These are phyloP conservation scores for Drosophila persimilis DNA, from an alignment of 1,140 invertebrate genomes.

Conservation along the genomic window DNA sequence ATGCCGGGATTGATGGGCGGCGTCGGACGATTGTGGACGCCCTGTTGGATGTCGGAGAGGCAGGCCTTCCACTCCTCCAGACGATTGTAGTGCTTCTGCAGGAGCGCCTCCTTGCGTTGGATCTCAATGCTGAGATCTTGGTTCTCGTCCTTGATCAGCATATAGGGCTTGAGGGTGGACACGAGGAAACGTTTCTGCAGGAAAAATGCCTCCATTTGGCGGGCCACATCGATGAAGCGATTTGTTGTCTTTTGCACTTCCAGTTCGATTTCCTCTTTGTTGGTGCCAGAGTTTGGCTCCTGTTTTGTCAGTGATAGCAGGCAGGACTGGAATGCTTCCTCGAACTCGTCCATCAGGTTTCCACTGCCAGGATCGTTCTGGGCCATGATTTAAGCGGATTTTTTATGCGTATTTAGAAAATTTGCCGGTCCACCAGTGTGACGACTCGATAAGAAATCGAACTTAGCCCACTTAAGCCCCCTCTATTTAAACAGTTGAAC, in stretches of 20 bases:
- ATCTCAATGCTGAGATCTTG: conserved; percentile 92
- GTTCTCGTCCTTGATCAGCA: conserved; percentile 95
- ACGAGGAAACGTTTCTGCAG: conserved; percentile 95
- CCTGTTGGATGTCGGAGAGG: conserved; percentile 87
- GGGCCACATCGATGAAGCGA: conserved; percentile 93
- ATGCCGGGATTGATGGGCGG: conserved; percentile 46
- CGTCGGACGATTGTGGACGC: conserved; percentile 65
- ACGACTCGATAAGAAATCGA: no score
- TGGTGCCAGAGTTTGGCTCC: conserved; percentile 88
- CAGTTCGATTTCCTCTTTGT: conserved; percentile 92
- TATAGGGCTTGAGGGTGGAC: conserved; percentile 95
- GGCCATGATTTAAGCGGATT: conserved; percentile 85
- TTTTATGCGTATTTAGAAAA: not conserved
- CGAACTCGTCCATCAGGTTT: conserved; percentile 92
- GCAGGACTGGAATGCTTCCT: conserved; percentile 94
- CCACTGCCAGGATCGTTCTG: conserved; percentile 91
- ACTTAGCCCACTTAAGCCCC: no score
- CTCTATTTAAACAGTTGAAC: no score
- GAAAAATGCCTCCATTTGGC: conserved; percentile 97
- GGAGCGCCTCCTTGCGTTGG: conserved; percentile 92
- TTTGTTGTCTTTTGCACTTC: conserved; percentile 93
- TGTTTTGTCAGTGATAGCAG: conserved; percentile 91
- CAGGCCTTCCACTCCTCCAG: conserved; percentile 94
- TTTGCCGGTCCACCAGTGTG: not conserved
- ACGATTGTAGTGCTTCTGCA: conserved; percentile 95